A percentile compares a stretch with the other conserved stretches of the same genome.
Conservation (phyloP, 2,797 vertebrate species). For the Pipistrellus pipistrellus region DNA sequence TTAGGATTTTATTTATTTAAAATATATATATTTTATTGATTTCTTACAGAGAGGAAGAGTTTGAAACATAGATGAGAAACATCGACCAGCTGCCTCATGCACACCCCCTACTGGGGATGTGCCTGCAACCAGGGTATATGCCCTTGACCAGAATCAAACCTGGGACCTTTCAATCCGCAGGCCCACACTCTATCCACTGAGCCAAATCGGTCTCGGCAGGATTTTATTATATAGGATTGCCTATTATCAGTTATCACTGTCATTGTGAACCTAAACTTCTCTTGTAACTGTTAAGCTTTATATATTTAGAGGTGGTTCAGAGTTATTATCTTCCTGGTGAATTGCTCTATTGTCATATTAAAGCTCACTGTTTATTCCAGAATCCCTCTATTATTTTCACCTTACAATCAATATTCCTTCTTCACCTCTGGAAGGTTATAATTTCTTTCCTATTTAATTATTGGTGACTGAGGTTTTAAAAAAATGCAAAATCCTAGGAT, state of each 20-base stretch:
- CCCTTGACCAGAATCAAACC: too few relatives aligned
- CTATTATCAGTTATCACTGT: background rate
- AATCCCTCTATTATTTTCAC: background rate
- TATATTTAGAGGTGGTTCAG: background rate
- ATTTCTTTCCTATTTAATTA: slow-evolving; percentile 8
- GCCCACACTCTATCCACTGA: too few relatives aligned
- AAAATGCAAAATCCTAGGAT: background rate
- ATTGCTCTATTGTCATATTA: background rate
- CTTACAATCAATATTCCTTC: background rate
- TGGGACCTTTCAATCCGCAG: too few relatives aligned
- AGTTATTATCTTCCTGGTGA: background rate
- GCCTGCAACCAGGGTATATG: too few relatives aligned
- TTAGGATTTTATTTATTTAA: too few relatives aligned
- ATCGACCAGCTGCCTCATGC: too few relatives aligned
- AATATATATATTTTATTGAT: too few relatives aligned
- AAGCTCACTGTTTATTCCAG: background rate
- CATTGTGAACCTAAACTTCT: background rate
- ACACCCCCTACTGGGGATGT: too few relatives aligned
- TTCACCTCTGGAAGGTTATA: background rate
- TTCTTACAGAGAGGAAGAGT: too few relatives aligned
- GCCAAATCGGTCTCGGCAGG: too few relatives aligned
- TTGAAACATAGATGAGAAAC: too few relatives aligned
- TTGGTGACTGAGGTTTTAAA: background rate
- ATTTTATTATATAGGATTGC: background rate
- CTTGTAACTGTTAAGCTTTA: background rate